A percentile compares a stretch with the other conserved stretches of the same genome.
Conservation (phyloP, 2,888 invertebrate genomes). For the Standfussiana lucernea region DNA sequence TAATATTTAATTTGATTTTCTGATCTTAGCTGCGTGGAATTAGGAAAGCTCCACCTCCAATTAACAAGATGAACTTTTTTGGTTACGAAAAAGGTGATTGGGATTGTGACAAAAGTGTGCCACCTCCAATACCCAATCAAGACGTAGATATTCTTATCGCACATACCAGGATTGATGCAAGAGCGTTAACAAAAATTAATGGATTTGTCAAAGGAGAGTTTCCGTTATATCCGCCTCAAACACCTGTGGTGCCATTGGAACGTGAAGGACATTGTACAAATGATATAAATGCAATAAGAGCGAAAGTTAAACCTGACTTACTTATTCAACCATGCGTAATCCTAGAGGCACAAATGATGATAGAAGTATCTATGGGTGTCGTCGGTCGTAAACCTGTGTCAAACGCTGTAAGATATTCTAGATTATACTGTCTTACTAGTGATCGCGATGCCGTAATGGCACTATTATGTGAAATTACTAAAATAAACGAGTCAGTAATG, state of each 20-base stretch:
- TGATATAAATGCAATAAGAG: constrained; percentile 80
- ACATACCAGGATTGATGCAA: constrained; percentile 80
- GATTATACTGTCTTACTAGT: constrained; percentile 77
- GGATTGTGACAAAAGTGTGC: constrained; percentile 69
- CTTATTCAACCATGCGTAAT: constrained; percentile 76
- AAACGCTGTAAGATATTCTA: constrained; percentile 73
- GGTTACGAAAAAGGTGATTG: constrained; percentile 78
- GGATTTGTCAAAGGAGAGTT: constrained; percentile 79
- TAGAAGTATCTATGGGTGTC: constrained; percentile 82
- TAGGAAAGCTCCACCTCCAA: constrained; percentile 51
- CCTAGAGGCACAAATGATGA: constrained; percentile 82
- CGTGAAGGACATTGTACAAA: constrained; percentile 82
- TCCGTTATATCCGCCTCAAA: constrained; percentile 79
- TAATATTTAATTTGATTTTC: not conserved
- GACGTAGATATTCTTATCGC: constrained; percentile 81
- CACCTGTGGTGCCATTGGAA: constrained; percentile 59
- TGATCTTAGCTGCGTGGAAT: constrained; percentile 71
- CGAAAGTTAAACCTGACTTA: constrained; percentile 67
- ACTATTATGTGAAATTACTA: constrained; percentile 73
- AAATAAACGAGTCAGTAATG: constrained; percentile 75
- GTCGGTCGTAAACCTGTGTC: constrained; percentile 81
- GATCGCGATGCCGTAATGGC: constrained; percentile 71
- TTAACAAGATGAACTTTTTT: constrained; percentile 71
- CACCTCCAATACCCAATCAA: constrained; percentile 60
- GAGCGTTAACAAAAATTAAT: constrained; percentile 75